Evolutionary conservation across 2,888 invertebrate genomes (phyloP).

Genomic region (Philereme vetulata): DNA sequence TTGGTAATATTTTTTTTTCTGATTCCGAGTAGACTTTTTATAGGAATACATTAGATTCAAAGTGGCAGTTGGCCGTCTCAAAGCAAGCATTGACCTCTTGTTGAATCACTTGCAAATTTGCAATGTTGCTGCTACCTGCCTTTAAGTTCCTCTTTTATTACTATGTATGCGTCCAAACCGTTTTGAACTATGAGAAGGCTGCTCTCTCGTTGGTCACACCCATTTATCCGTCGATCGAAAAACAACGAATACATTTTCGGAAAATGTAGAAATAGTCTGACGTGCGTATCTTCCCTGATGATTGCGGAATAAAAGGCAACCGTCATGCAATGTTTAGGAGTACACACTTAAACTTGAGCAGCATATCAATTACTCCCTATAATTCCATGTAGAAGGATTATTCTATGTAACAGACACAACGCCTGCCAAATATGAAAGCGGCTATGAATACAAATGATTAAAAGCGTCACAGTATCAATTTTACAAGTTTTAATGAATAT

Average conservation of each 20-base stretch:
- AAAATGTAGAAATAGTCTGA: conserved; percentile 17
- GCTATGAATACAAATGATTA: too few species aligned
- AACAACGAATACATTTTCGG: conserved; percentile 15
- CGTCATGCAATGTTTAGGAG: conserved; percentile 20
- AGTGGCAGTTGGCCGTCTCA: conserved; percentile 1
- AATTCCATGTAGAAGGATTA: too few species aligned
- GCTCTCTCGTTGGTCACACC: background rate
- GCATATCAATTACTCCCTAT: too few species aligned
- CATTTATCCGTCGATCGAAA: conserved; percentile 2
- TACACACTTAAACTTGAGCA: conserved; percentile 1
- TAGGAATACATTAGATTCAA: conserved; percentile 5
- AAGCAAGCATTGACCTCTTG: background rate
- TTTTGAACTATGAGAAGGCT: background rate
- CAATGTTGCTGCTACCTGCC: background rate
- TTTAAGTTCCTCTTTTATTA: background rate
- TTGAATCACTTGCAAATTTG: background rate
- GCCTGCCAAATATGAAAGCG: too few species aligned
- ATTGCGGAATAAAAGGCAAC: conserved; percentile 18
- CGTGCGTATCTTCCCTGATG: conserved; percentile 14
- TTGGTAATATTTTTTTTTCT: conserved; percentile 20
- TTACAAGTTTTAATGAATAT: too few species aligned
- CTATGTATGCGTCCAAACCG: background rate
- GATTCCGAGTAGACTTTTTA: conserved; percentile 12
- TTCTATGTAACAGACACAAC: too few species aligned
- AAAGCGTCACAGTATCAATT: too few species aligned